Conservation (phyloP, 1,140 invertebrate species). For the Pseudomyrmex pallidus region DNA sequence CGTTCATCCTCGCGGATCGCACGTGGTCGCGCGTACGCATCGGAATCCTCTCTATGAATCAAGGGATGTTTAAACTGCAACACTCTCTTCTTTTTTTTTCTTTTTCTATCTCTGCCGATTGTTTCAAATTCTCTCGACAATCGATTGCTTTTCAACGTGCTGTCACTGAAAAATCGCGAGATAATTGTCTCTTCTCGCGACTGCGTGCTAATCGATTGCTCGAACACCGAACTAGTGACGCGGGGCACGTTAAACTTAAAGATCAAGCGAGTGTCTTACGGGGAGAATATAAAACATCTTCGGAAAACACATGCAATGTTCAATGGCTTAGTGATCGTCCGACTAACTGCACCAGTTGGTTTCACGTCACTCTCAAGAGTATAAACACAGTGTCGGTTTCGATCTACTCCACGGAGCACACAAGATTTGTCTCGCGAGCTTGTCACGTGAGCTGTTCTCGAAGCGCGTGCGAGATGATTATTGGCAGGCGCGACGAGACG, state of each 20-base stretch:
- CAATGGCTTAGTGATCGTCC: background rate
- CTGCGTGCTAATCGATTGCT: background rate
- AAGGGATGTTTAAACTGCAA: no score
- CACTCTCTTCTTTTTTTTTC: no score
- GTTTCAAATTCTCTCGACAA: background rate
- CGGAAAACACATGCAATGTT: background rate
- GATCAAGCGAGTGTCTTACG: background rate
- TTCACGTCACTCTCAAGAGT: constrained; percentile 28
- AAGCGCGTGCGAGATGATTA: constrained; percentile 22
- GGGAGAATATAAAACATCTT: background rate
- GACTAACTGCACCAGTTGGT: constrained; percentile 2
- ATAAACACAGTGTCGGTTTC: constrained; percentile 13
- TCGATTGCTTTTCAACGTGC: background rate
- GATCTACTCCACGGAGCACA: constrained; percentile 59
- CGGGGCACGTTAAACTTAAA: no score
- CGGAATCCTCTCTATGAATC: no score
- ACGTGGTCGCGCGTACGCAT: constrained; percentile 34
- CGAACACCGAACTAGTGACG: no score
- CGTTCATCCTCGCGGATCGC: constrained; percentile 53
- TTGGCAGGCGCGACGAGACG: background rate
- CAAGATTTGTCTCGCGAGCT: constrained; percentile 25
- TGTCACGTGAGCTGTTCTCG: constrained; percentile 5
- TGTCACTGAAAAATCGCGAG: background rate
- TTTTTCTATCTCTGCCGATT: no score
- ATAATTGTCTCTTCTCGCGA: background rate